These are phyloP conservation scores for Scylla paramamosain DNA, from an alignment of 1,140 invertebrate species.

Conservation along the genomic window DNA sequence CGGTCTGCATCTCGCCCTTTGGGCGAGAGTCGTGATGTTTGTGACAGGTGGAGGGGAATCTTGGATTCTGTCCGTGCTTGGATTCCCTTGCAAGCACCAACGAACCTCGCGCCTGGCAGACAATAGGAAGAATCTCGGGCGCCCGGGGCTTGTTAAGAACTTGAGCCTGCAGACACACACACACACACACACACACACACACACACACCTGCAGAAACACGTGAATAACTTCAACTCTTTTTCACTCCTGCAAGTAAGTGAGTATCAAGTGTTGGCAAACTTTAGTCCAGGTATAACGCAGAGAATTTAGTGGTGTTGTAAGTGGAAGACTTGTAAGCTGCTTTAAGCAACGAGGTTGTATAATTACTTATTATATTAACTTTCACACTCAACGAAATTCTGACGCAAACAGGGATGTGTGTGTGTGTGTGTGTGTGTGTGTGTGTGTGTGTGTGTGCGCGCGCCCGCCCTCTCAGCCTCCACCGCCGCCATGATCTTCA, in stretches of 20 bases:
- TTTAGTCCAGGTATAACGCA: not conserved
- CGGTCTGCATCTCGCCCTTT: too few relatives aligned
- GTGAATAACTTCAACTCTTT: not conserved
- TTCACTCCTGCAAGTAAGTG: not conserved
- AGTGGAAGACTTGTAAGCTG: not conserved
- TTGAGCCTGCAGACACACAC: too few relatives aligned
- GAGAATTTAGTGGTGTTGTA: conserved; percentile 2
- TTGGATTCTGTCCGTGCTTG: too few relatives aligned
- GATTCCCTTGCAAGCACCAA: too few relatives aligned
- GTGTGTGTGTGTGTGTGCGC: conserved; percentile 10
- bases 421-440: conserved; percentile 20
- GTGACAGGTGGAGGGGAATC: too few relatives aligned
- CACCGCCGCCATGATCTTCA: not conserved
- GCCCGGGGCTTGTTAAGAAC: too few relatives aligned
- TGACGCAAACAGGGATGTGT: not conserved
- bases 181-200: too few relatives aligned
- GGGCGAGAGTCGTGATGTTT: too few relatives aligned
- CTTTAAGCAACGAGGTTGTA: conserved; percentile 2
- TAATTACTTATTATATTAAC: conserved; percentile 7
- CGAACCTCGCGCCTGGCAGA: too few relatives aligned
- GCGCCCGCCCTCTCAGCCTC: not conserved
- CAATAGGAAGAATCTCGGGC: too few relatives aligned
- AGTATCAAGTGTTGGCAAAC: not conserved
- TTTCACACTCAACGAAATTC: not conserved
- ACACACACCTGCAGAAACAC: not conserved